Percentiles rank a stretch among this genome's conserved stretches.
Evolutionary conservation across 2,797 vertebrate genomes (phyloP).

Genomic region (Hydrophis major): DNA sequence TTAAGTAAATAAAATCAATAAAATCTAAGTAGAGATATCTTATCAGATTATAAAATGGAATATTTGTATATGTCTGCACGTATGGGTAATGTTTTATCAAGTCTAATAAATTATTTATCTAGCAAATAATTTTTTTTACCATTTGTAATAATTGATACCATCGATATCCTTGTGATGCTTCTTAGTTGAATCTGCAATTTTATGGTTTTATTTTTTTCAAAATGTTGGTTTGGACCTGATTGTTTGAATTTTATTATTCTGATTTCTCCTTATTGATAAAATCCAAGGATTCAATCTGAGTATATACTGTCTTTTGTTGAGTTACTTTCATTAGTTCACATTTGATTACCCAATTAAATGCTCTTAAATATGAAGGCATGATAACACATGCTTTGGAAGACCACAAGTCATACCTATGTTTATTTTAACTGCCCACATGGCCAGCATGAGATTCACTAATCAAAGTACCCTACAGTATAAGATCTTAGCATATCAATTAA

Average conservation of each 20-base stretch:
- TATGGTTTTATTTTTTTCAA: not conserved
- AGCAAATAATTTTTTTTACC: not conserved
- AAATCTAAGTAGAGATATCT: not conserved
- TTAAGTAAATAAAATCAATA: not conserved
- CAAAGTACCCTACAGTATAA: not conserved
- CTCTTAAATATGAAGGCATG: not conserved
- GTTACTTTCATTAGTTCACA: not conserved
- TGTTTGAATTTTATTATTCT: not conserved
- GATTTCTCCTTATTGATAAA: constrained; percentile 1
- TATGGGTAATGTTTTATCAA: not conserved
- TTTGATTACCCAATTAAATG: not conserved
- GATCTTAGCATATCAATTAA: constrained; percentile 8
- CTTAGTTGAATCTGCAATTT: not conserved
- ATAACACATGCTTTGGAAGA: constrained; percentile 6
- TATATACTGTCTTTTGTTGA: not conserved
- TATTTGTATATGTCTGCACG: not conserved
- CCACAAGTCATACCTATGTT: not conserved
- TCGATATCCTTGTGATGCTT: not conserved
- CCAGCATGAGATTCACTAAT: not conserved
- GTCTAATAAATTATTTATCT: not conserved
- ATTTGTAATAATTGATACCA: not conserved
- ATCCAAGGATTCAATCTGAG: not conserved
- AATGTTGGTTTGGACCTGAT: not conserved
- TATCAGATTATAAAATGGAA: not conserved
- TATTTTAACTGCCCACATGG: not conserved